phyloP scores from a whole-genome alignment of 2,797 vertebrate species.

The Lycodopsis pacificus region DNA sequence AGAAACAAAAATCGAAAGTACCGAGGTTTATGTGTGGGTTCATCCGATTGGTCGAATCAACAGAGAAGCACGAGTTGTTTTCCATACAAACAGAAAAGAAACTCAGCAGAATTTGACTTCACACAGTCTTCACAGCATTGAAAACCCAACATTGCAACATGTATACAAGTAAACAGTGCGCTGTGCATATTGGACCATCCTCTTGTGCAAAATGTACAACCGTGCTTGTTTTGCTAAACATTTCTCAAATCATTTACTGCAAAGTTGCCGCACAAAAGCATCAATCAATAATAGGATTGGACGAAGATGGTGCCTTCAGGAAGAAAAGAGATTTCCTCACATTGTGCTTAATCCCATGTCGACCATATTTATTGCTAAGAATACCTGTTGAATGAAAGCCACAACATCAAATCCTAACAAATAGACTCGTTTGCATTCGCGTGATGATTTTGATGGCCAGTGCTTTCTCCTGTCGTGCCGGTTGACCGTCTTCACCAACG shows the following conservation, averaged over 20 bases:
- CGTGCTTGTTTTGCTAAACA: neutral
- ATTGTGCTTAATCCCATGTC: too few relatives aligned
- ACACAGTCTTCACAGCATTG: neutral
- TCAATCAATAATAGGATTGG: constrained; percentile 1
- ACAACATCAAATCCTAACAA: neutral
- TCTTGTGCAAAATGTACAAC: neutral
- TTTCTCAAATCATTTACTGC: neutral
- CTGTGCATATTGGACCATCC: too few relatives aligned
- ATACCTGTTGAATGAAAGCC: neutral
- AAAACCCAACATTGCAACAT: neutral
- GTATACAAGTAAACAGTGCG: neutral
- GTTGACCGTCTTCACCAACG: constrained; percentile 42
- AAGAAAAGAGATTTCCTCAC: neutral
- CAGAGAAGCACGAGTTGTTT: neutral
- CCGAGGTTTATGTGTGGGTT: neutral
- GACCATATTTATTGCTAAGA: neutral
- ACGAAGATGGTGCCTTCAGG: neutral
- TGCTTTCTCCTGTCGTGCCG: constrained; percentile 1
- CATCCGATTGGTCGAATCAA: neutral
- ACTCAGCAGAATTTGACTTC: neutral
- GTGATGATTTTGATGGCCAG: neutral
- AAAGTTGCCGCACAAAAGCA: neutral
- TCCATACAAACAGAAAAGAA: neutral
- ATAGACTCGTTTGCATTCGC: neutral
- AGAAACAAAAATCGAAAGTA: neutral